Percentiles rank a stretch among this genome's conserved stretches.
Evolutionary conservation across 2,888 invertebrate species (phyloP).

Genomic region (Bellardia bayeri): DNA sequence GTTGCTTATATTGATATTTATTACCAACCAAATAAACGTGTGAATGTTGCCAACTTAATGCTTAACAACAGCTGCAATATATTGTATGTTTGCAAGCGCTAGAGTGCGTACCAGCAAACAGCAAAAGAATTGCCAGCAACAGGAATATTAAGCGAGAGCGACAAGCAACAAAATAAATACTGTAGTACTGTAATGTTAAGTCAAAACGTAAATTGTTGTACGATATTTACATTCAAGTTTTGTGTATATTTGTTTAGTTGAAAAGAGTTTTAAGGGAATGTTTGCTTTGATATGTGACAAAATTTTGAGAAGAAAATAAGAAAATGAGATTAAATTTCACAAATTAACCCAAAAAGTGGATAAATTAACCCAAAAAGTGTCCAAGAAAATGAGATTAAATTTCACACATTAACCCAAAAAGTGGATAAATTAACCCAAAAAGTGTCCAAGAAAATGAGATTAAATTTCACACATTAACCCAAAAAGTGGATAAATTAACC

Average conservation of each 20-base stretch:
- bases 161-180: slow-evolving; percentile 27
- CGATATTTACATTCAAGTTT: slow-evolving; percentile 15
- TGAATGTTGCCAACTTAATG: slow-evolving; percentile 60
- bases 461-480: too few relatives aligned
- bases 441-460: too few relatives aligned
- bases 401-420: too few relatives aligned
- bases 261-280: neutral
- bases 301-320: neutral
- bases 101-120: neutral
- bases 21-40: slow-evolving; percentile 64
- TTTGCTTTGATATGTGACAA: neutral
- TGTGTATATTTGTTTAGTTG: neutral
- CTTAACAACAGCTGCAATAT: slow-evolving; percentile 61
- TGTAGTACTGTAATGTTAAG: neutral
- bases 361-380: too few relatives aligned
- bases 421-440: too few relatives aligned
- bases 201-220: slow-evolving; percentile 33
- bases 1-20: slow-evolving; percentile 67
- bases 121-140: slow-evolving; percentile 23
- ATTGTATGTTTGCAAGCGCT: slow-evolving; percentile 8
- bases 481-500: too few relatives aligned
- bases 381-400: too few relatives aligned
- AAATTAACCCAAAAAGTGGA: too few relatives aligned
- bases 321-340: too few relatives aligned
- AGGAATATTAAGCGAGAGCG: slow-evolving; percentile 34